These are phyloP conservation scores for Fregetta grallaria DNA, from an alignment of 2,113 vertebrate species.

Conservation along the genomic window DNA sequence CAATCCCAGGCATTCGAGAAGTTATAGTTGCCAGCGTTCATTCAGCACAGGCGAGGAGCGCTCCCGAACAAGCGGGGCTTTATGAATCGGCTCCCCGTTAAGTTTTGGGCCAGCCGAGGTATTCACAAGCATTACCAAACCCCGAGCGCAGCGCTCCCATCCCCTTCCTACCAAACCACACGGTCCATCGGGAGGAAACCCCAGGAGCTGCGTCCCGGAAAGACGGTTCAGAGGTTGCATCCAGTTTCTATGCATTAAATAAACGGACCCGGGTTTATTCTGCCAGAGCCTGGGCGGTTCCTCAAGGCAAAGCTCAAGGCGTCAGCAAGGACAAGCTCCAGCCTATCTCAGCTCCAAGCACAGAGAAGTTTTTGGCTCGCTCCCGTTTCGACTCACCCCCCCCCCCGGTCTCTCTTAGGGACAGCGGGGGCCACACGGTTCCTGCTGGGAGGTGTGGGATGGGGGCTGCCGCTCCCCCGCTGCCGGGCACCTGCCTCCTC, in stretches of 20 bases:
- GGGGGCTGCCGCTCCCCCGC: background rate
- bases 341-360: background rate
- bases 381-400: background rate
- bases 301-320: background rate
- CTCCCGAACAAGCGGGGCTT: conserved; percentile 40
- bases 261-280: background rate
- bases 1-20: conserved; percentile 1
- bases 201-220: background rate
- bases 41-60: background rate
- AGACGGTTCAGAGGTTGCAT: background rate
- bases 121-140: background rate
- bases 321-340: background rate
- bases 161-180: background rate
- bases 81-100: conserved; percentile 6
- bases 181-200: background rate
- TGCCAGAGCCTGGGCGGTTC: background rate
- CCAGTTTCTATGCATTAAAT: background rate
- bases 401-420: background rate
- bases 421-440: fast-evolving
- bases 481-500: background rate
- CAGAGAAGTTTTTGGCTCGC: background rate
- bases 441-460: background rate
- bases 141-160: background rate
- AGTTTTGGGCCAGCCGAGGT: background rate
- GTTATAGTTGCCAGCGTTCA: background rate